Evolutionary conservation across 2,797 vertebrate species (phyloP).

Genomic region (Trichosurus vulpecula): DNA sequence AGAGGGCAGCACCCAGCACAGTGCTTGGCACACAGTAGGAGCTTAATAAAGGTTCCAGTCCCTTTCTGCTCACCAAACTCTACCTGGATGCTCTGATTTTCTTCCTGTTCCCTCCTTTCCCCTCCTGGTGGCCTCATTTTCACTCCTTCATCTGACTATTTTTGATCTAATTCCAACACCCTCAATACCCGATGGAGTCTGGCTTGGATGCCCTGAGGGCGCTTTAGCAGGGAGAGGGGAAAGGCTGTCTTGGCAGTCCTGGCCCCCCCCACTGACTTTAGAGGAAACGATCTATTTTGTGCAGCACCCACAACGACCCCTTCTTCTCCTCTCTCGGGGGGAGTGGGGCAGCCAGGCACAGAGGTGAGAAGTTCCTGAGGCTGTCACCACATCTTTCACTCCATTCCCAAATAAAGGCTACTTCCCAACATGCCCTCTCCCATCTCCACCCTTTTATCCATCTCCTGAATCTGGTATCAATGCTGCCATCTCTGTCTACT

Average conservation of each 20-base stretch:
- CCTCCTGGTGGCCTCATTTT: background rate
- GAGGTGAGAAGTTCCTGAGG: background rate
- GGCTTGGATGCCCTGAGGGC: background rate
- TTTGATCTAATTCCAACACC: background rate
- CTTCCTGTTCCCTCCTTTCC: background rate
- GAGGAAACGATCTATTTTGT: background rate
- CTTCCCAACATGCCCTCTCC: background rate
- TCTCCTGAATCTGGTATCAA: background rate
- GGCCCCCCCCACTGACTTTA: background rate
- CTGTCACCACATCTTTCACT: background rate
- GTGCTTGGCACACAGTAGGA: background rate
- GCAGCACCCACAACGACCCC: background rate
- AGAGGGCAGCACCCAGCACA: background rate
- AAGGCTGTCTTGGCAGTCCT: background rate
- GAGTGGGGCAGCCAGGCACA: background rate
- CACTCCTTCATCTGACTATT: background rate
- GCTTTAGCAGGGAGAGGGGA: background rate
- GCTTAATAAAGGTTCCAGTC: background rate
- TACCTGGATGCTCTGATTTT: background rate
- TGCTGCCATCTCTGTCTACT: rapidly evolving
- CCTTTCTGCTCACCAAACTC: background rate
- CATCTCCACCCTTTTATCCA: background rate
- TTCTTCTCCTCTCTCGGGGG: background rate
- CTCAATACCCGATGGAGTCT: background rate
- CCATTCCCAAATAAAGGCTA: background rate